Conservation (phyloP, 2,888 invertebrate species). For the Nematopogon swammerdamellus region DNA sequence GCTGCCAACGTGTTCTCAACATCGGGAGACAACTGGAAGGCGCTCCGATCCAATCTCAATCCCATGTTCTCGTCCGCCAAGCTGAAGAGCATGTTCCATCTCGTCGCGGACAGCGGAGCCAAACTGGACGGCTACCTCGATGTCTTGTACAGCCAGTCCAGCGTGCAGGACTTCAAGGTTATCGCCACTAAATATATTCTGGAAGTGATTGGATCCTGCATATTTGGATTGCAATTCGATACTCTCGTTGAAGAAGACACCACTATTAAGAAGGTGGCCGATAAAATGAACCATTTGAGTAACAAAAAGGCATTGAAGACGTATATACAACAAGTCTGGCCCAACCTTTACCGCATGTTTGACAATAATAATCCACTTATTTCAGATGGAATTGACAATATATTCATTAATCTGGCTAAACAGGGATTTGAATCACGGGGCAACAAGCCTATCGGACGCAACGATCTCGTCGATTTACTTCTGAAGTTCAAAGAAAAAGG, state of each 20-base stretch:
- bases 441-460: not conserved
- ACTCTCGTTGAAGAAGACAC: not conserved
- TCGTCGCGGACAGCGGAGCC: conserved; percentile 14
- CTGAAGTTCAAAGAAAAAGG: not conserved
- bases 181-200: not conserved
- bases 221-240: conserved; percentile 2
- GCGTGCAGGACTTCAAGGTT: not conserved
- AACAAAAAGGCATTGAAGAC: not conserved
- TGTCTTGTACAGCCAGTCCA: not conserved
- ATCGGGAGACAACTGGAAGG: conserved; percentile 17
- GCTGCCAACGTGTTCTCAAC: conserved; percentile 17
- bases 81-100: conserved; percentile 18
- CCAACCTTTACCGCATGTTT: conserved; percentile 1
- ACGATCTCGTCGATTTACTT: conserved; percentile 4
- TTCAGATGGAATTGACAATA: not conserved
- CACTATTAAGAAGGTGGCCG: not conserved
- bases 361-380: not conserved
- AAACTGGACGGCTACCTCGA: not conserved
- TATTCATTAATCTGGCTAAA: not conserved
- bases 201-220: not conserved
- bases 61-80: conserved; percentile 17
- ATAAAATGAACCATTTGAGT: not conserved
- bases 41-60: conserved; percentile 16
- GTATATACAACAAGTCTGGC: not conserved
- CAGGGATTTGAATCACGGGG: not conserved